Evolutionary conservation across 1,140 invertebrate genomes (phyloP).

Genomic region (Drosophila ambigua): DNA sequence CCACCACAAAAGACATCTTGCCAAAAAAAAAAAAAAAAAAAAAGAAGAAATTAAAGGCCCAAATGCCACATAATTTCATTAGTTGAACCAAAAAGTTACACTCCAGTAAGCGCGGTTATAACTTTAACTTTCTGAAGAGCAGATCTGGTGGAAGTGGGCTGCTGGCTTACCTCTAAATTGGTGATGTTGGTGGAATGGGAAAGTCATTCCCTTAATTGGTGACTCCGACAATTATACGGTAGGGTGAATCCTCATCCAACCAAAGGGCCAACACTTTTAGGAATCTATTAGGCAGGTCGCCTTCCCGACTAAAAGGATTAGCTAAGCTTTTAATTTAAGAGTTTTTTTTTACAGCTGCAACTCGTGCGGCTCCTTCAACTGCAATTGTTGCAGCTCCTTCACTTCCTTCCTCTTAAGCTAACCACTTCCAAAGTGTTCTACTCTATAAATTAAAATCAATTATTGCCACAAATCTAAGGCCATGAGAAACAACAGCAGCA

Average conservation of each 20-base stretch:
- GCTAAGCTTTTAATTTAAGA: conserved; percentile 24
- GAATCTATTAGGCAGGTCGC: conserved; percentile 37
- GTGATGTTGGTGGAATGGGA: conserved; percentile 5
- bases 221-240: conserved; percentile 46
- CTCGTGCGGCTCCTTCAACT: conserved; percentile 2
- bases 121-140: conserved; percentile 21
- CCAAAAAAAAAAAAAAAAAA: conserved; percentile 37
- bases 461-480: conserved; percentile 75
- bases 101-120: conserved; percentile 45
- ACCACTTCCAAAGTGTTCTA: conserved; percentile 29
- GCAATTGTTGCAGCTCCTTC: background rate
- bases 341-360: conserved; percentile 29
- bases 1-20: conserved; percentile 43
- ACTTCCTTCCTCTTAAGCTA: too few species aligned
- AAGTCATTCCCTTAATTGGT: conserved; percentile 41
- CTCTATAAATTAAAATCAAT: conserved; percentile 78
- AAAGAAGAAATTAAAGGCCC: conserved; percentile 21
- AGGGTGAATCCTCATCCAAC: conserved; percentile 15
- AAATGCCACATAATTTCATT: conserved; percentile 61
- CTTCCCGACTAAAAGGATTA: conserved; percentile 47
- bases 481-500: conserved; percentile 55
- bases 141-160: conserved; percentile 19
- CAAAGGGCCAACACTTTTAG: background rate
- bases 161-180: too few species aligned
- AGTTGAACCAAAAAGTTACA: conserved; percentile 44